Percentiles rank a stretch among this genome's conserved stretches.
Conservation (phyloP, 2,888 invertebrate genomes). For the Smittia sp. region DNA sequence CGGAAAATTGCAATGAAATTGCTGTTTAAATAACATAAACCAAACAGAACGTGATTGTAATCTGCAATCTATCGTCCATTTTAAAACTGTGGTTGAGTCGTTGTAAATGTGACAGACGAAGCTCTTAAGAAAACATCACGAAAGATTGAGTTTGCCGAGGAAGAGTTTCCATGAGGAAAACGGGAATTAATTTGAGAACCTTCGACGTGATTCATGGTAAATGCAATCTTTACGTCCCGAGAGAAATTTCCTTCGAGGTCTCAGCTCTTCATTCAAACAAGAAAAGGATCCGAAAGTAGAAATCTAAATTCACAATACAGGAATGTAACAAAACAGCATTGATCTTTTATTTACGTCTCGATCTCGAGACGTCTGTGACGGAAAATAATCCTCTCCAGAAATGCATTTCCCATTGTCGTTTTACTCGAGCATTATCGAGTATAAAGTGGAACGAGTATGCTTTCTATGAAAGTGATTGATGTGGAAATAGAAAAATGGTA, state of each 20-base stretch:
- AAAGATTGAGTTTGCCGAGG: too few relatives aligned
- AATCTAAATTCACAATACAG: neutral
- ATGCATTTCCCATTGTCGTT: slow-evolving; percentile 1
- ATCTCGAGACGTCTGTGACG: neutral
- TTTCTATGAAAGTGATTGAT: neutral
- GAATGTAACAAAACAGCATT: neutral
- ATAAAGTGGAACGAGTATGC: too few relatives aligned
- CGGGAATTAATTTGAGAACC: too few relatives aligned
- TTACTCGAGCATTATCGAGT: neutral
- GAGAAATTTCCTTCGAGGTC: too few relatives aligned
- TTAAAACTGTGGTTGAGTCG: neutral
- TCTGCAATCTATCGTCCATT: neutral
- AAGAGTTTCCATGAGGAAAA: too few relatives aligned
- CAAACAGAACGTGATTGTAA: slow-evolving; percentile 19
- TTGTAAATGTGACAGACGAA: neutral
- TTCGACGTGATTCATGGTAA: too few relatives aligned
- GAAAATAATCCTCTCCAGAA: neutral
- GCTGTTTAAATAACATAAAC: slow-evolving; percentile 25
- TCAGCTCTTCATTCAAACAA: too few relatives aligned
- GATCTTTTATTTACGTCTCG: neutral
- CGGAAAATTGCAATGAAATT: slow-evolving; percentile 26
- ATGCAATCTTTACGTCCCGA: too few relatives aligned
- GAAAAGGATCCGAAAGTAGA: too few relatives aligned
- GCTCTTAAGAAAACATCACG: neutral
- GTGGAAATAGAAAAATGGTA: neutral